Evolutionary conservation across 2,797 vertebrate genomes (phyloP), one percentile per base, ranked within the genome.

Genomic region (Aeoliscus strigatus): DNA sequence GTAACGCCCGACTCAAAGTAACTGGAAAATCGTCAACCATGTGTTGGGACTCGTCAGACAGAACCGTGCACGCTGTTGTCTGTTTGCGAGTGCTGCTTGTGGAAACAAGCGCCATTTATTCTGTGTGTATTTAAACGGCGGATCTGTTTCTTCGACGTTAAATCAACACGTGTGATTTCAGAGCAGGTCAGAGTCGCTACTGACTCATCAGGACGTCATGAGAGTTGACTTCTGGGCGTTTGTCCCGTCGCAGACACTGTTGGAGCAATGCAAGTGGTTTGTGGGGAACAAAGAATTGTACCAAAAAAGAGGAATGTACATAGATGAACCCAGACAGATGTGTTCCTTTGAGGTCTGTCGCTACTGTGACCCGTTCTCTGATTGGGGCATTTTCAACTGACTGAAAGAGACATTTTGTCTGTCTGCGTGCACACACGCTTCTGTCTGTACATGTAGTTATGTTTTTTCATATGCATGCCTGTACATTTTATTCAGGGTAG

Each of bases 41-140:
- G 21, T 59, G 27, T 56, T 39, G 16, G 26, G n/a, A n/a, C n/a
- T n/a, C n/a, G n/a, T n/a, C 18, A 17, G 33, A 51, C 48, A 36
- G 27, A 59, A 51, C 18, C 17, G 14, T 56, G 66, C 47, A 66
- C 51, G 69, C 76, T 78, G 53, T 70, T 70, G 49, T 42, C 24
- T 9, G 23, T 64, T 53, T 63, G 41, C 67, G 43, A 34, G 7
- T 60, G 75, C 73, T 76, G 72, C 77, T n/a, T 80, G 61, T 51
- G 31, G 44, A 77, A 62, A 68, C 27, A 51, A 45, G 30, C 38
- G 40, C 3, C 37, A 37, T 59, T 32, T 33, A 14, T 57, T n/a
- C n/a, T n/a, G 24, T 49, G 28, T 59, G 40, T 73, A 66, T 70
- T 60, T 64, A 63, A n/a, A 68, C 17, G 37, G 26, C 27, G 50